Conservation (phyloP, 2,113 vertebrate genomes). For the Orcinus orca region DNA sequence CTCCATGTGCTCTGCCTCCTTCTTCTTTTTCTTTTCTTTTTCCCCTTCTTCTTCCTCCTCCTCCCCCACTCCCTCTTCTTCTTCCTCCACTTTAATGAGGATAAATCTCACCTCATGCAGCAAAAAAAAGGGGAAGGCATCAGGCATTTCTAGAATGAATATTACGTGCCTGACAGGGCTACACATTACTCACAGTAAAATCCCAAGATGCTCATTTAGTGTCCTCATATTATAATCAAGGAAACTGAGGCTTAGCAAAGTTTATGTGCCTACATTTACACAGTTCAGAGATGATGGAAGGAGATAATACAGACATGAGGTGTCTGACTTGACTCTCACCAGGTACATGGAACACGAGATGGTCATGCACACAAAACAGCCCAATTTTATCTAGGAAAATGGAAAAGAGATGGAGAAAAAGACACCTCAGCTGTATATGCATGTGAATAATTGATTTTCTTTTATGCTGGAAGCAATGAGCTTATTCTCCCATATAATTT, state of each 20-base stretch:
- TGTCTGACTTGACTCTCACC: neutral
- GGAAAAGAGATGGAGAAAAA: neutral
- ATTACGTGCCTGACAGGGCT: neutral
- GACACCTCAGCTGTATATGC: neutral
- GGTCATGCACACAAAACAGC: neutral
- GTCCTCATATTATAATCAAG: neutral
- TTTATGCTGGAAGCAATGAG: conserved; percentile 3
- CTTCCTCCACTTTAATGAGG: neutral
- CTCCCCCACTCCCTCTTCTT: neutral
- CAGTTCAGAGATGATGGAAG: neutral
- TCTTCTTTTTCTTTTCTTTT: neutral
- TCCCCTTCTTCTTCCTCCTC: too few relatives aligned
- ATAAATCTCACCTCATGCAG: neutral
- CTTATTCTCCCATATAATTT: neutral
- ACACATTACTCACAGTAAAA: neutral
- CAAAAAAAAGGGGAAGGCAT: neutral
- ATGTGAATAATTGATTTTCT: conserved; percentile 10
- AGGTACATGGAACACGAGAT: neutral
- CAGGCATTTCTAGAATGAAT: neutral
- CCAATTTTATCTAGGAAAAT: neutral
- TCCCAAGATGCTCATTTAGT: neutral
- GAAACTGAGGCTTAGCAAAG: neutral
- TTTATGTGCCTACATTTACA: neutral
- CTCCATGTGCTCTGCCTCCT: neutral
- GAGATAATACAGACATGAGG: neutral